Evolutionary conservation across 2,888 invertebrate genomes (phyloP).

Genomic region (Cheilosia pagana): DNA sequence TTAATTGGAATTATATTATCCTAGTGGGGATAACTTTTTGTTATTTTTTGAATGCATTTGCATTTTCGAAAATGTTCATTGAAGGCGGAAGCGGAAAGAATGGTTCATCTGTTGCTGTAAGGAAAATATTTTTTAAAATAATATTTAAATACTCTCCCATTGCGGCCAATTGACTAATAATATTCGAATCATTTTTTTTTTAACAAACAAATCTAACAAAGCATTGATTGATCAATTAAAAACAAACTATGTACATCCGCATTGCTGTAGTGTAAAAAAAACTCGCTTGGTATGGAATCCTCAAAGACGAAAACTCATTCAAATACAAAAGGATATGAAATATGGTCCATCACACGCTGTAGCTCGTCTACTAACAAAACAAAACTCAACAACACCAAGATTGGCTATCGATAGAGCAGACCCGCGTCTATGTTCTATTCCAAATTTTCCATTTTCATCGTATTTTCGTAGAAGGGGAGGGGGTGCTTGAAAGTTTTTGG

Average conservation of each 20-base stretch:
- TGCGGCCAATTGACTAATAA: slow-evolving; percentile 36
- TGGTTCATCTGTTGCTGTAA: slow-evolving; percentile 96
- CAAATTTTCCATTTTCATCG: slow-evolving; percentile 23
- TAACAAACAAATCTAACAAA: slow-evolving; percentile 15
- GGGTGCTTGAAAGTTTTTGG: too few species aligned
- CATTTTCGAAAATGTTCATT: slow-evolving; percentile 89
- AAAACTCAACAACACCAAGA: not conserved
- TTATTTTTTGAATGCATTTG: slow-evolving; percentile 85
- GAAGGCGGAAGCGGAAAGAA: slow-evolving; percentile 97
- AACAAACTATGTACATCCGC: slow-evolving; percentile 13
- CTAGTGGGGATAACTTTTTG: slow-evolving; percentile 81
- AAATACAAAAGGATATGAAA: not conserved
- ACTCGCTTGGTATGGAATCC: slow-evolving; percentile 46
- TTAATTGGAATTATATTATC: slow-evolving; percentile 81
- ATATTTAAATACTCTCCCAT: not conserved
- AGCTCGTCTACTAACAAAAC: slow-evolving; percentile 41
- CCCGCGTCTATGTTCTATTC: not conserved
- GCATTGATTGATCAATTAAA: slow-evolving; percentile 5
- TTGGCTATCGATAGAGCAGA: not conserved
- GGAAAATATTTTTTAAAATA: slow-evolving; percentile 77
- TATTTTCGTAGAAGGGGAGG: not conserved
- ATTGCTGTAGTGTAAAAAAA: slow-evolving; percentile 49
- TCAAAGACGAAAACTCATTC: not conserved
- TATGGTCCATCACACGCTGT: slow-evolving; percentile 23
- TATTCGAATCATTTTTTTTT: slow-evolving; percentile 28